Evolutionary conservation across 1,140 invertebrate genomes (phyloP).

Genomic region (Drosophila azteca): DNA sequence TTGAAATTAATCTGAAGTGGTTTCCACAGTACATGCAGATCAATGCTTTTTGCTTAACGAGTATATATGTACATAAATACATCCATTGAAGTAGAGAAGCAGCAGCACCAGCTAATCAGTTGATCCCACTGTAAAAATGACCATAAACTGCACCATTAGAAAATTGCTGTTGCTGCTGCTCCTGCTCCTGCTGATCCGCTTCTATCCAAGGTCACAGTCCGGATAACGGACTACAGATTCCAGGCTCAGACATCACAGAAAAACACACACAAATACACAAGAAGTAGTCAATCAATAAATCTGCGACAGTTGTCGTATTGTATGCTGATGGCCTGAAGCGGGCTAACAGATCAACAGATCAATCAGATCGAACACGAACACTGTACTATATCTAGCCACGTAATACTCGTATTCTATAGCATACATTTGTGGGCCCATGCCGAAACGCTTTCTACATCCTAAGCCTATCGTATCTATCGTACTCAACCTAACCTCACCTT

Average conservation of each 20-base stretch:
- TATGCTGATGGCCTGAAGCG: conserved; percentile 23
- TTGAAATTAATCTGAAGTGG: conserved; percentile 26
- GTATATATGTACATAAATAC: too few relatives aligned
- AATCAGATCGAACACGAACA: conserved; percentile 69
- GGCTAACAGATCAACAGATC: conserved; percentile 40
- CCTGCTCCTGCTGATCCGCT: too few relatives aligned
- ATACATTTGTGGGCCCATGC: conserved; percentile 72
- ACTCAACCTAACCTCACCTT: conserved; percentile 48
- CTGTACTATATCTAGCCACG: conserved; percentile 65
- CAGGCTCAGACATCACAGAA: too few relatives aligned
- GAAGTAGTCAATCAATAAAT: conserved; percentile 11
- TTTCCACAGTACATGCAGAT: conserved; percentile 26
- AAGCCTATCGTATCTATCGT: conserved; percentile 49
- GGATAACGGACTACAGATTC: too few relatives aligned
- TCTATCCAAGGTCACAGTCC: too few relatives aligned
- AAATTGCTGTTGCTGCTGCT: too few relatives aligned
- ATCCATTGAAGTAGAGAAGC: background rate
- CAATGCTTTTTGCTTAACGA: conserved; percentile 31
- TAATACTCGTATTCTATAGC: conserved; percentile 64
- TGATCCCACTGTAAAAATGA: conserved; percentile 29
- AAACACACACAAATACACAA: conserved; percentile 15
- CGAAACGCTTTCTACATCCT: conserved; percentile 47
- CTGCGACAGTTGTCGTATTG: conserved; percentile 16
- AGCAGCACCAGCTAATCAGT: conserved; percentile 10
- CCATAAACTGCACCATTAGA: conserved; percentile 1